Percentiles rank a stretch among this genome's conserved stretches.
These are phyloP conservation scores for Alviniconcha strummeri DNA, from an alignment of 2,888 invertebrate species.

Conservation along the genomic window DNA sequence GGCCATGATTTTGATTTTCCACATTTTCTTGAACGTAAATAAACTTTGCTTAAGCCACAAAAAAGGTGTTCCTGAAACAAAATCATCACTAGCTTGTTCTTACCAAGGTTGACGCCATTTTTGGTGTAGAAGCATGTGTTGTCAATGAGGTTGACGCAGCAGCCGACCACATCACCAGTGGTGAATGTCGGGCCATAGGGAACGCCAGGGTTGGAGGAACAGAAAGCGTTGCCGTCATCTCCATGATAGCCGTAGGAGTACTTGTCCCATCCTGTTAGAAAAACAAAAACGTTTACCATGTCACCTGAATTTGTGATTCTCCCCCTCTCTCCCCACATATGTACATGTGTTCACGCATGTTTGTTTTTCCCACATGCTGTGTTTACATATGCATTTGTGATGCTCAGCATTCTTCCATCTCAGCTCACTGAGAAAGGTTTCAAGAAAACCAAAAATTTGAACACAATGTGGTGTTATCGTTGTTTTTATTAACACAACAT, in stretches of 20 bases:
- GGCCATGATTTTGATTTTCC: no score
- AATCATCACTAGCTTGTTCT: conserved; percentile 22
- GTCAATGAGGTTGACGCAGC: conserved; percentile 97
- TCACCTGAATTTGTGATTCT: neutral
- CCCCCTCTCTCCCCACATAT: neutral
- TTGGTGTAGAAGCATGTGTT: conserved; percentile 99
- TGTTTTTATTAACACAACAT: no score
- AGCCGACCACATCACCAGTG: conserved; percentile 97
- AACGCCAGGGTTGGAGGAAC: conserved; percentile 97
- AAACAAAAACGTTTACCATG: neutral
- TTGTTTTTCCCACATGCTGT: no score
- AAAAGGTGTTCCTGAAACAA: no score
- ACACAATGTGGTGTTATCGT: no score
- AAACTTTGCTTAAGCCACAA: no score
- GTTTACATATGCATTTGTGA: no score
- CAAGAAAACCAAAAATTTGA: no score
- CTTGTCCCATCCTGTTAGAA: conserved; percentile 92
- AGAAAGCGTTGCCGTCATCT: conserved; percentile 99
- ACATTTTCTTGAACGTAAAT: no score
- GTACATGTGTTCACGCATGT: no score
- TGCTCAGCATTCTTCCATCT: no score
- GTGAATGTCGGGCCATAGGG: conserved; percentile 99
- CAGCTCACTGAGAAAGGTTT: no score
- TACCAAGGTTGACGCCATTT: conserved; percentile 93
- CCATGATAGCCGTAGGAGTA: conserved; percentile 99